phyloP scores from a whole-genome alignment of 2,797 vertebrate genomes.

The Astyanax mexicanus region DNA sequence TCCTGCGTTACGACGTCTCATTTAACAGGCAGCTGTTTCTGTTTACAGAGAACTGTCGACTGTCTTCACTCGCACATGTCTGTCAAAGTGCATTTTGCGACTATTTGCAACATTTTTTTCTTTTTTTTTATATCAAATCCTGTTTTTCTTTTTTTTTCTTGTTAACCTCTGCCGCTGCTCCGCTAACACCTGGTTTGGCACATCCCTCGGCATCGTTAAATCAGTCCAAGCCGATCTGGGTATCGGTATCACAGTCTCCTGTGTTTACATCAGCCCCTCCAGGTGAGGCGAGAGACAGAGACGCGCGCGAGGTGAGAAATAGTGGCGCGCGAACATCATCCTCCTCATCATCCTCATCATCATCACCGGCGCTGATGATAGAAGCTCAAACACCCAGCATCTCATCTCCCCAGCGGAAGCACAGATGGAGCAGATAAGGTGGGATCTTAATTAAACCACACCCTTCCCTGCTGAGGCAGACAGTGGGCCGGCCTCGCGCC shows the following conservation, averaged over 20 bases:
- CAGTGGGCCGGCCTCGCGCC: conserved; percentile 61
- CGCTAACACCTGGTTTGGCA: conserved; percentile 19
- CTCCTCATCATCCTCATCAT: too few relatives aligned
- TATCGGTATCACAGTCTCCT: conserved; percentile 40
- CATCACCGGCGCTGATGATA: conserved; percentile 43
- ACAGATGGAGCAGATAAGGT: conserved; percentile 67
- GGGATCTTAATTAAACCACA: conserved; percentile 68
- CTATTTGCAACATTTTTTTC: too few relatives aligned
- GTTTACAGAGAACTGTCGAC: too few relatives aligned
- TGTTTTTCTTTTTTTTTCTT: neutral
- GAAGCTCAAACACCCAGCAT: conserved; percentile 54
- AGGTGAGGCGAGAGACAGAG: conserved; percentile 51
- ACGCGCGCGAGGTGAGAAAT: conserved; percentile 36
- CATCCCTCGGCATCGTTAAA: conserved; percentile 34
- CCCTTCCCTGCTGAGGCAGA: conserved; percentile 65
- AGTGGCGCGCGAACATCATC: conserved; percentile 46
- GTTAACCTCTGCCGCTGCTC: conserved; percentile 1
- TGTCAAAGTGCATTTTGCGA: too few relatives aligned
- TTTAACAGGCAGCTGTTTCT: too few relatives aligned
- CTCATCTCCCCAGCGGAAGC: conserved; percentile 58
- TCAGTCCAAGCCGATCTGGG: conserved; percentile 39
- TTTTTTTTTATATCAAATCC: too few relatives aligned
- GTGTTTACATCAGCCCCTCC: conserved; percentile 43
- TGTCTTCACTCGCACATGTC: too few relatives aligned
- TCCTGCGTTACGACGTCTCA: too few relatives aligned